These are phyloP conservation scores for Tetragnatha montana DNA, from an alignment of 2,888 invertebrate genomes.

Conservation along the genomic window DNA sequence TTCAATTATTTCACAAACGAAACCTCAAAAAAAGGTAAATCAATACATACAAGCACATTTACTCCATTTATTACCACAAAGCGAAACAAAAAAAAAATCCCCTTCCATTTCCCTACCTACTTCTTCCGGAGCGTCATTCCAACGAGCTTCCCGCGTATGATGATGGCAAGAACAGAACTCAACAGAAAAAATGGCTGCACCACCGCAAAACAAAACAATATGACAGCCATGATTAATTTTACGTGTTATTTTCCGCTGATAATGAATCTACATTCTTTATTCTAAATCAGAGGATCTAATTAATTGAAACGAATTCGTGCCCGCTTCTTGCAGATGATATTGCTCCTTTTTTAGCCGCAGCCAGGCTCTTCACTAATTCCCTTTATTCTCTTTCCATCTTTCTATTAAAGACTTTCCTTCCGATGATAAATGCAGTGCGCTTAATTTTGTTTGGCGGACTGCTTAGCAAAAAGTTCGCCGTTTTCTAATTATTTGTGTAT, in stretches of 20 bases:
- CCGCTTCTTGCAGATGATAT: conserved; percentile 14
- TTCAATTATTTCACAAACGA: conserved; percentile 20
- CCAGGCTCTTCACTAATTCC: conserved; percentile 1
- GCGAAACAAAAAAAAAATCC: neutral
- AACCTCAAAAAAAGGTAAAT: neutral
- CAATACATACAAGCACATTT: conserved; percentile 6
- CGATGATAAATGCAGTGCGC: conserved; percentile 48
- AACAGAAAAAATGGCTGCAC: conserved; percentile 18
- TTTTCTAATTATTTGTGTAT: conserved; percentile 47
- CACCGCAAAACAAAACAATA: conserved; percentile 47
- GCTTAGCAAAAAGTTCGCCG: conserved; percentile 28
- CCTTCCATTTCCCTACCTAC: neutral
- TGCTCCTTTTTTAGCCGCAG: conserved; percentile 4
- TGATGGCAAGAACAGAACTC: conserved; percentile 20
- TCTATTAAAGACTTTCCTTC: conserved; percentile 27
- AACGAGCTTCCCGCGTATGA: neutral
- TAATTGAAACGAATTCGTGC: conserved; percentile 52
- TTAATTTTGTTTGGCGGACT: conserved; percentile 48
- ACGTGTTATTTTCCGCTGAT: conserved; percentile 25
- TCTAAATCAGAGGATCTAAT: conserved; percentile 51
- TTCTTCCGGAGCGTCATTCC: conserved; percentile 8
- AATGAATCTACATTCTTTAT: conserved; percentile 53
- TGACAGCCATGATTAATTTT: conserved; percentile 45
- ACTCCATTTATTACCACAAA: conserved; percentile 3
- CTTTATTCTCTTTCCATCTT: conserved; percentile 6